Percentiles rank a stretch among this genome's conserved stretches.
Conservation (phyloP, 2,113 vertebrate species). For the Sinocyclocheilus grahami region DNA sequence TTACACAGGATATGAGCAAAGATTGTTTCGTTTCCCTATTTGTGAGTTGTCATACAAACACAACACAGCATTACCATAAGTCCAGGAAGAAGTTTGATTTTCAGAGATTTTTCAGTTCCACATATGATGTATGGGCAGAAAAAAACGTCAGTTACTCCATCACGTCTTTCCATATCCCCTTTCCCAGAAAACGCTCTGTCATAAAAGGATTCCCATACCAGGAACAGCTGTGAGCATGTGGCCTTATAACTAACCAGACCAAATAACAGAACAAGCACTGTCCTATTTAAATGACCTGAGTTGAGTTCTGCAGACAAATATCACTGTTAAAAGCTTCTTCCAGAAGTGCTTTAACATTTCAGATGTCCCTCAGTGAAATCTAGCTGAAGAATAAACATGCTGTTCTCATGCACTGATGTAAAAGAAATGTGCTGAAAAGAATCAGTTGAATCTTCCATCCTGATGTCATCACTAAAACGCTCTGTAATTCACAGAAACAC, state of each 20-base stretch:
- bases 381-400: background rate
- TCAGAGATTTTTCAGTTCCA: background rate
- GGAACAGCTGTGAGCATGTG: conserved; percentile 15
- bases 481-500: conserved; percentile 38
- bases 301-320: background rate
- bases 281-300: background rate
- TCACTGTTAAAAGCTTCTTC: background rate
- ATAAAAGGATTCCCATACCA: conserved; percentile 24
- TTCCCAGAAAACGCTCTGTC: conserved; percentile 8
- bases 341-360: background rate
- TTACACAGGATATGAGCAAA: conserved; percentile 18
- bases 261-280: conserved; percentile 21
- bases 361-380: background rate
- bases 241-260: conserved; percentile 34
- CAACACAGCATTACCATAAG: background rate
- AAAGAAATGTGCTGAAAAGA: background rate
- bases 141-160: conserved; percentile 2
- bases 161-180: background rate
- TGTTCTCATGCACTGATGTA: background rate
- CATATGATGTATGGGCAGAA: background rate
- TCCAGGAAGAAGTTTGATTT: background rate
- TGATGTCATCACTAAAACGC: conserved; percentile 11
- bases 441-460: background rate
- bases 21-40: background rate
- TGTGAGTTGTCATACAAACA: background rate